Conservation (phyloP, 1,140 invertebrate genomes). For the Listronotus oregonensis region DNA sequence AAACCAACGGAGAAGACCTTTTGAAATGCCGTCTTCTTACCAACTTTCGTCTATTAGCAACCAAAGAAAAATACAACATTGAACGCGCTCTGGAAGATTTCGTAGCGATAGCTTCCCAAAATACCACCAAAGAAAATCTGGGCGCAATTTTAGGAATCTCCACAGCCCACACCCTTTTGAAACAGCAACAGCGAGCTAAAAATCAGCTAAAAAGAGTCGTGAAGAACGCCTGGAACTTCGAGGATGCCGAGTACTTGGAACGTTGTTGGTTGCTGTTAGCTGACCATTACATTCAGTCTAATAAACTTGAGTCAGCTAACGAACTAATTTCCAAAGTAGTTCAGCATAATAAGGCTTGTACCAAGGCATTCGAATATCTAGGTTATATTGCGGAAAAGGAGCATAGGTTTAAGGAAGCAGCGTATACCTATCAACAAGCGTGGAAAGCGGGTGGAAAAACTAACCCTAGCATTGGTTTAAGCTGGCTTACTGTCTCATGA, state of each 20-base stretch:
- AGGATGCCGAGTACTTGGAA: constrained; percentile 95
- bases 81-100: constrained; percentile 85
- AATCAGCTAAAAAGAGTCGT: constrained; percentile 90
- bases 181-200: constrained; percentile 87
- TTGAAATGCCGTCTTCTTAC: constrained; percentile 73
- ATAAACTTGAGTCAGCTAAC: constrained; percentile 84
- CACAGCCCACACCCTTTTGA: constrained; percentile 83
- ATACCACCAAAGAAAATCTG: constrained; percentile 74
- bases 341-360: constrained; percentile 88
- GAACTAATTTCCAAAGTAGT: constrained; percentile 81
- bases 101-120: constrained; percentile 73
- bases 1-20: constrained; percentile 63
- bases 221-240: constrained; percentile 87
- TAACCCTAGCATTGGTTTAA: constrained; percentile 88
- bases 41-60: constrained; percentile 84
- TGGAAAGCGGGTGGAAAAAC: constrained; percentile 82
- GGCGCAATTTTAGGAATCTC: constrained; percentile 90
- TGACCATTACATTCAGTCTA: constrained; percentile 88
- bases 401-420: constrained; percentile 87
- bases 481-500: constrained; percentile 89
- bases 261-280: constrained; percentile 91
- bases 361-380: constrained; percentile 87
- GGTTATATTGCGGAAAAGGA: constrained; percentile 91
- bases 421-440: constrained; percentile 80
- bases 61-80: constrained; percentile 82